Conservation (phyloP, 2,888 invertebrate genomes). For the Hoplodrina ambigua region DNA sequence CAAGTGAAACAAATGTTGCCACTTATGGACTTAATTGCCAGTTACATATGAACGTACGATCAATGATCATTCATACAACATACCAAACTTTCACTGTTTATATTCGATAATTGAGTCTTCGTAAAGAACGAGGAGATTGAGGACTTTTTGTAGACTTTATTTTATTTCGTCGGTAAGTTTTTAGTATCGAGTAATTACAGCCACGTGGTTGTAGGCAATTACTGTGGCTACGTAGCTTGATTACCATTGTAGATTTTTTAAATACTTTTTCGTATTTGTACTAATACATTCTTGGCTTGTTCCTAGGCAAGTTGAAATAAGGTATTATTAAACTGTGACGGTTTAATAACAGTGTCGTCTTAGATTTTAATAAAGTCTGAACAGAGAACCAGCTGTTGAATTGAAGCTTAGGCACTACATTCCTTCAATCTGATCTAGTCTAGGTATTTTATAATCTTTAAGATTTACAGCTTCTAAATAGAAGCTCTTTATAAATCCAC, state of each 20-base stretch:
- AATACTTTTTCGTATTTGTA: not conserved
- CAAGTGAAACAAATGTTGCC: constrained; percentile 12
- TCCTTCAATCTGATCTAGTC: too few relatives aligned
- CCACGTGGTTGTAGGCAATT: not conserved
- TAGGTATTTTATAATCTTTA: not conserved
- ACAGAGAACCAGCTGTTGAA: too few relatives aligned
- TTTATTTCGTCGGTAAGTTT: constrained; percentile 6
- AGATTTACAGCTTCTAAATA: not conserved
- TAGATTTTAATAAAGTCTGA: too few relatives aligned
- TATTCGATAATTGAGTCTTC: constrained; percentile 23
- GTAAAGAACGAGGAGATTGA: too few relatives aligned
- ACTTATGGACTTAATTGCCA: not conserved
- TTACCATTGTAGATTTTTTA: not conserved
- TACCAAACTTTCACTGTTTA: constrained; percentile 27
- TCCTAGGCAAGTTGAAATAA: not conserved
- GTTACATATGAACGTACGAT: not conserved
- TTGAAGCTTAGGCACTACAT: not conserved
- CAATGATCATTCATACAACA: constrained; percentile 1
- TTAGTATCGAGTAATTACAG: not conserved
- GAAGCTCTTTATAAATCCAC: too few relatives aligned
- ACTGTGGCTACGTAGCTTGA: not conserved
- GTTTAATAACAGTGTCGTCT: too few relatives aligned
- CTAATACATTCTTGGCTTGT: not conserved
- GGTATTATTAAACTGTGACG: too few relatives aligned
- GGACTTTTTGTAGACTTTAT: not conserved